Conservation (phyloP, 2,888 invertebrate species). For the Apotomis capreana region DNA sequence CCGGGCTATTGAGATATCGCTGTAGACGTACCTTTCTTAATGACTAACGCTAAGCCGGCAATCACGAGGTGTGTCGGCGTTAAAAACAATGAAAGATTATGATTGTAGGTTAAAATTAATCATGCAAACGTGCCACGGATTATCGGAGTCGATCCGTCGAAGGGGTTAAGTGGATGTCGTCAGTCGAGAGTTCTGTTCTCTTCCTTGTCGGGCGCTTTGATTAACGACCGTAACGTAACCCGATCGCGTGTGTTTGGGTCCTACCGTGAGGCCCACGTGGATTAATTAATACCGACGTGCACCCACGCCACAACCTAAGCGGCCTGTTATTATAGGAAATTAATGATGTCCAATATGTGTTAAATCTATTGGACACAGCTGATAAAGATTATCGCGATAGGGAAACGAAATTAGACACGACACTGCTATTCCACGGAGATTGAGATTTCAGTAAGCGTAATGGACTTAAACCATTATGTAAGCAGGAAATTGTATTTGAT, state of each 20-base stretch:
- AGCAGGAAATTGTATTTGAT: slow-evolving; percentile 69
- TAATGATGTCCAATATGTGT: slow-evolving; percentile 15
- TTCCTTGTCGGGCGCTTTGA: slow-evolving; percentile 20
- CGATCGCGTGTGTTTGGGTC: slow-evolving; percentile 21
- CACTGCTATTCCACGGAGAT: background rate
- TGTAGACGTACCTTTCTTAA: slow-evolving; percentile 15
- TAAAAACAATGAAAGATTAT: slow-evolving; percentile 19
- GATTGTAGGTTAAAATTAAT: slow-evolving; percentile 23
- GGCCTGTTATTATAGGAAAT: slow-evolving; percentile 9
- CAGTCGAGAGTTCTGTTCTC: slow-evolving; percentile 58
- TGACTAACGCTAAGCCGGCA: slow-evolving; percentile 14
- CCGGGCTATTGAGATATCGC: slow-evolving; percentile 22
- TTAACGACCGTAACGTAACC: slow-evolving; percentile 16
- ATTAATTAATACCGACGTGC: slow-evolving; percentile 21
- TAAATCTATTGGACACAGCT: slow-evolving; percentile 8
- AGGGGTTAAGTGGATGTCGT: slow-evolving; percentile 55
- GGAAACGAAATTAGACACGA: slow-evolving; percentile 54
- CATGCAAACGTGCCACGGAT: slow-evolving; percentile 29
- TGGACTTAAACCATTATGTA: slow-evolving; percentile 62
- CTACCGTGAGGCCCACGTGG: slow-evolving; percentile 19
- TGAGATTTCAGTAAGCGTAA: slow-evolving; percentile 52
- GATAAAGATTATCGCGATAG: slow-evolving; percentile 53
- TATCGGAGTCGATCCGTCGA: slow-evolving; percentile 26
- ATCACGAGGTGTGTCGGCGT: slow-evolving; percentile 10
- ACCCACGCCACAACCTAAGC: slow-evolving; percentile 9